These are phyloP conservation scores for Trochalopteron elliotii DNA, from an alignment of 2,113 vertebrate genomes.

Conservation along the genomic window DNA sequence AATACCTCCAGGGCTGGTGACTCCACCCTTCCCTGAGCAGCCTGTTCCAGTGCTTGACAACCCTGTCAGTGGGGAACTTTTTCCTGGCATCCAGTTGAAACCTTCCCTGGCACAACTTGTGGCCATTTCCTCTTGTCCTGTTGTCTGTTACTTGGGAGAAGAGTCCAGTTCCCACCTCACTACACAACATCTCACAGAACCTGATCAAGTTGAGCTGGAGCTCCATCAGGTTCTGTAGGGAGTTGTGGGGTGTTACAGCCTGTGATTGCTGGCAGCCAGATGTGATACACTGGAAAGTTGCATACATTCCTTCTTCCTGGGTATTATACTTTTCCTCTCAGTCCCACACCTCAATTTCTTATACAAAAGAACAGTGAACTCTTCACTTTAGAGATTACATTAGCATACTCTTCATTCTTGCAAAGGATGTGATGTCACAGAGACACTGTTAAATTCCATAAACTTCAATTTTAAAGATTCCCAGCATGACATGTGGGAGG, in stretches of 20 bases:
- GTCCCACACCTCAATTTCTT: background rate
- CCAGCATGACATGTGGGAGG: background rate
- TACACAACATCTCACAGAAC: background rate
- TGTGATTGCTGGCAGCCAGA: background rate
- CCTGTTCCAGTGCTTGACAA: background rate
- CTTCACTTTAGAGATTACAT: background rate
- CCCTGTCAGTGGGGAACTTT: background rate
- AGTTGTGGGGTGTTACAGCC: accelerated
- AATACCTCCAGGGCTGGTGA: background rate
- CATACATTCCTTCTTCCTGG: background rate
- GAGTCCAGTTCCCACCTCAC: background rate
- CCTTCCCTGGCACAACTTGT: background rate
- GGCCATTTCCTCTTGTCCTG: background rate
- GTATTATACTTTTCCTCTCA: background rate
- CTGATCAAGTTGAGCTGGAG: background rate
- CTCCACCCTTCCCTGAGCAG: background rate
- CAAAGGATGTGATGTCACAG: background rate
- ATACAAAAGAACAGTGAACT: background rate
- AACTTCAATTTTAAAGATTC: background rate
- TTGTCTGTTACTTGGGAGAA: background rate
- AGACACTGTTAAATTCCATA: background rate
- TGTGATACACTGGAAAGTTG: background rate
- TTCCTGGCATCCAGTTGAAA: background rate
- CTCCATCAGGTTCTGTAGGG: background rate
- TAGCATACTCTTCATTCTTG: background rate